Conservation (phyloP, 2,797 vertebrate species). For the Lates japonicus region DNA sequence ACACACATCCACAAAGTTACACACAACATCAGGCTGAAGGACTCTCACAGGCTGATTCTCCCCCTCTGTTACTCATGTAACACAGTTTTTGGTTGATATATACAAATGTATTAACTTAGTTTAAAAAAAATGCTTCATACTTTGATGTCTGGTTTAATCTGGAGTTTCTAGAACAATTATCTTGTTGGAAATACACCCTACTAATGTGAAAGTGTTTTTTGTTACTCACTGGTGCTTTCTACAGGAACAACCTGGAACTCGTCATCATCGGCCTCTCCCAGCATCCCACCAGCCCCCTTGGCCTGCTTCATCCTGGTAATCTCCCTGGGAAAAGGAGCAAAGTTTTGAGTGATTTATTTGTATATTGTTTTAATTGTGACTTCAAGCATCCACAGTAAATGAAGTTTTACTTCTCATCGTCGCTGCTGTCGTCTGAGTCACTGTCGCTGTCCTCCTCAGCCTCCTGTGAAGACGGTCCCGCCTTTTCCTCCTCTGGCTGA, state of each 20-base stretch:
- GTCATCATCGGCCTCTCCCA: conserved; percentile 44
- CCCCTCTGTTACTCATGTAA: neutral
- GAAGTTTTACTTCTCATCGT: conserved; percentile 88
- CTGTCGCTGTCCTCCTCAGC: conserved; percentile 72
- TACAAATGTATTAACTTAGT: neutral
- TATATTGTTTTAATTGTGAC: neutral
- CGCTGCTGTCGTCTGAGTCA: conserved; percentile 85
- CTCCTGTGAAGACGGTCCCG: conserved; percentile 66
- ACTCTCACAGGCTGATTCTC: neutral
- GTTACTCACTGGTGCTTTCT: conserved; percentile 91
- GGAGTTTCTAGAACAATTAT: neutral
- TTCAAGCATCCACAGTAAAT: neutral
- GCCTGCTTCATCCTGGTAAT: conserved; percentile 82
- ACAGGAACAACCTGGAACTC: conserved; percentile 93
- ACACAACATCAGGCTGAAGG: neutral
- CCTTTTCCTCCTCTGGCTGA: conserved; percentile 58
- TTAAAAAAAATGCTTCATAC: neutral
- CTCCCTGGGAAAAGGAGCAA: conserved; percentile 74
- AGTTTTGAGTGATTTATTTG: neutral
- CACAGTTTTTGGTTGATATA: neutral
- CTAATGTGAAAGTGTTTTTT: neutral
- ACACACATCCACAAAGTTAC: neutral
- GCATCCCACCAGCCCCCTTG: conserved; percentile 31
- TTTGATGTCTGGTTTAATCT: no score
- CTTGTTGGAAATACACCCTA: neutral